Percentiles rank a stretch among this genome's conserved stretches.
phyloP scores from a whole-genome alignment of 2,888 invertebrate species.

The Cheilosia urbana region DNA sequence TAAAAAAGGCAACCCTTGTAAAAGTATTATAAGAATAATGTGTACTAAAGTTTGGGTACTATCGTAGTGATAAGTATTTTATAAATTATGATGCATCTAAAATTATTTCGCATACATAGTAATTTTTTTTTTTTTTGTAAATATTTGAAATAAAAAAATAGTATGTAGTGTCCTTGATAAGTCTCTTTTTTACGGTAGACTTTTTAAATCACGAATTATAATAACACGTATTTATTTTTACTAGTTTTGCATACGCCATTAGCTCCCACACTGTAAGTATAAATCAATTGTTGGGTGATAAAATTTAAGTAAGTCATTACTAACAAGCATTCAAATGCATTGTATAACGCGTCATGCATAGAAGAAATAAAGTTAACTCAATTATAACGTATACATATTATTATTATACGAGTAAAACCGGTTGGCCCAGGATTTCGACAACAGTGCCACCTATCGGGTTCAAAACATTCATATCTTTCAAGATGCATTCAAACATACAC shows the following conservation, averaged over 20 bases:
- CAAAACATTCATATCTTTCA: no score
- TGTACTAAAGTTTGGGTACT: conserved; percentile 41
- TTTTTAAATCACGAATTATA: conserved; percentile 28
- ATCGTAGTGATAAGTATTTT: conserved; percentile 31
- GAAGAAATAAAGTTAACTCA: conserved; percentile 28
- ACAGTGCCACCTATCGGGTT: no score
- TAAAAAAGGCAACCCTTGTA: conserved; percentile 49
- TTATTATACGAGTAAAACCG: no score
- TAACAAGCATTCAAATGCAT: conserved; percentile 15
- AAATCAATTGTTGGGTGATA: conserved; percentile 8
- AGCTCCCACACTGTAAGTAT: conserved; percentile 2
- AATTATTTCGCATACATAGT: not conserved
- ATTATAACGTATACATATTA: conserved; percentile 1
- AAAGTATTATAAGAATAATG: conserved; percentile 67
- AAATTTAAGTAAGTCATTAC: not conserved
- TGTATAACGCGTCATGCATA: conserved; percentile 24
- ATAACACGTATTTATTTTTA: conserved; percentile 47
- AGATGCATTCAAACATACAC: no score
- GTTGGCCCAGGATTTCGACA: no score
- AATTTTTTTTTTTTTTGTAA: conserved; percentile 22
- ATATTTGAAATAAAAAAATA: conserved; percentile 34
- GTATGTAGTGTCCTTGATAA: not conserved
- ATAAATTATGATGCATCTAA: conserved; percentile 4
- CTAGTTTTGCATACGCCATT: conserved; percentile 20
- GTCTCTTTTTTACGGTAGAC: conserved; percentile 42